Base-by-base conservation (phyloP, 1,140 invertebrate species). In the Patella vulgata region DNA sequence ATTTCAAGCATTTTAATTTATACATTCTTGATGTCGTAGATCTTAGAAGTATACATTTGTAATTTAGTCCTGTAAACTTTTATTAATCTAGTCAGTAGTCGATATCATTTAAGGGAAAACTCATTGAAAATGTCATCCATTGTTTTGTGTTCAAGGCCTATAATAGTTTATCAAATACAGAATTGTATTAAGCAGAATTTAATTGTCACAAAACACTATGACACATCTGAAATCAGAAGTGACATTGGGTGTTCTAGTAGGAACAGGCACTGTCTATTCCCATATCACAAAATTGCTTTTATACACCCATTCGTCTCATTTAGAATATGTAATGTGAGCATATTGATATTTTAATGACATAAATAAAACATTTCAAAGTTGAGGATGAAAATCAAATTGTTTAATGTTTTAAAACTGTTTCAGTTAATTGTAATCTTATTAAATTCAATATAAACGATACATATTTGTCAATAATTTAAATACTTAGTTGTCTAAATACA, bases 381-480 rank as follows among this genome's bases (percentile, higher is more conserved):
- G n/a, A 46, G 5, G 25, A 46, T 19, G 5, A 46, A n/a, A 46
- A 23, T 19, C n/a, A 19, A 8, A 6, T 19, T 46, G 43, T 46
- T 46, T 46, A n/a, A n/a, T n/a, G n/a, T 46, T 46, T 23, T 46
- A 46, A 17, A 46, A 19, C 39, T 40, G 43, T 46, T 46, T 46
- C 4, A 19, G 43, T 8, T 19, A 46, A 46, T 19, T 23, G n/a
- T 19, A 46, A 46, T 46, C 25, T 46, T 46, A 46, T 46, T 23
- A 46, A 46, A 46, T 23, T 17, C 43, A 46, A 46, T 46, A 46
- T 46, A 19, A 19, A 23, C n/a, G n/a, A 23, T 46, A 19, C 25
- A 46, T 46, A 46, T n/a, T 46, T 19, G 6, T 19, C 25, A 46
- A 8, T 11, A 9, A 40, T 40, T 11, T n/a, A 40, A 11, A 40